Base-by-base conservation (phyloP, 2,797 vertebrate species). In the Benthosema pterotum region DNA sequence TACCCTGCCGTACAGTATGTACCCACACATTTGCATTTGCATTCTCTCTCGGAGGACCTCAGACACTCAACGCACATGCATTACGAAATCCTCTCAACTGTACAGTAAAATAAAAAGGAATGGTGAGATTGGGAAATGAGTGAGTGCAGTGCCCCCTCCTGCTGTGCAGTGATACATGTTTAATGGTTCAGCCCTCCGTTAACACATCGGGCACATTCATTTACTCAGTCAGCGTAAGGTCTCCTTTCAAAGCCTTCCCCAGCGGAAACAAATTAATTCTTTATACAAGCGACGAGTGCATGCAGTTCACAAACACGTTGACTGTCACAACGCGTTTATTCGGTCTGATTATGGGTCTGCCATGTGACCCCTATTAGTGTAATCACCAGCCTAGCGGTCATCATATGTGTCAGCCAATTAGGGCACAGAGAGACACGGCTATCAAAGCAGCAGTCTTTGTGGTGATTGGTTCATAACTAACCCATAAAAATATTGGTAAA, bases 371-470 rank as follows among this genome's bases (percentile, higher is more conserved):
- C 59, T 51, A 58, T 79, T 60, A 74, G 57, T 58, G 67, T 73
- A 71, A 72, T 80, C 58, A 82, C 50, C 68, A 60, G 63, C 17
- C 51, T 71, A 50, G 74, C 72, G 46, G 46, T 79, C 73, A 64
- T 67, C 63, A 57, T 57, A 77, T 66, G 75, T 65, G 65, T 80
- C 74, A 79, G 60, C 63, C 72, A 64, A 78, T 74, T 70, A 73
- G 52, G 79, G 50, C 49, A 52, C 45, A 18, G 56, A 42, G 47
- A 75, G 17, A 6, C 46, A 25, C 22, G n/a, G n/a, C n/a, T n/a
- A n/a, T n/a, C n/a, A n/a, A n/a, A n/a, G n/a, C n/a, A n/a, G n/a
- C n/a, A n/a, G n/a, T n/a, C n/a, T n/a, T n/a, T n/a, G n/a, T n/a
- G n/a, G n/a, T n/a, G n/a, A n/a, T n/a, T n/a, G n/a, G n/a, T n/a